These are phyloP conservation scores for Oreonectes daqikongensis DNA, from an alignment of 2,797 vertebrate species.

Conservation along the genomic window DNA sequence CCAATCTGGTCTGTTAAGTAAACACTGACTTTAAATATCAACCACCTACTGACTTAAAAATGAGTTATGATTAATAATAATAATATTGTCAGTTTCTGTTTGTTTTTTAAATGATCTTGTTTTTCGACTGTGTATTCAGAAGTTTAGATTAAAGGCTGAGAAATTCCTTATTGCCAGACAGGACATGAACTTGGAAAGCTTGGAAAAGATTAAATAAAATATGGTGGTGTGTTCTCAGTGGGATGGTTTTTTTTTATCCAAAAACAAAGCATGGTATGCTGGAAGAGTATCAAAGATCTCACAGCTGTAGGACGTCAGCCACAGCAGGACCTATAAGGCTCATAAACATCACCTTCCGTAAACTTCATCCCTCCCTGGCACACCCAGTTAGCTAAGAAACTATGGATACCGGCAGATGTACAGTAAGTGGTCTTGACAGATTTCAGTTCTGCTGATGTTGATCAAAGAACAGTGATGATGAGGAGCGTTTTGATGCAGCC, in stretches of 20 bases:
- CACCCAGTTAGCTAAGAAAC: constrained; percentile 9
- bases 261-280: constrained; percentile 39
- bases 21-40: background rate
- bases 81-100: background rate
- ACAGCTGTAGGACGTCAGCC: constrained; percentile 43
- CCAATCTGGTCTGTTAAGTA: background rate
- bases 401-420: constrained; percentile 12
- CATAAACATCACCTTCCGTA: constrained; percentile 51
- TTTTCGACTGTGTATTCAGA: background rate
- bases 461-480: constrained; percentile 7
- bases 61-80: background rate
- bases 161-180: constrained; percentile 15
- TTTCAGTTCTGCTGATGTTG: background rate
- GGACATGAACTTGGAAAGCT: constrained; percentile 23
- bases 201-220: constrained; percentile 22
- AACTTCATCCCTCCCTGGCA: constrained; percentile 25
- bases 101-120: background rate
- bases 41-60: background rate
- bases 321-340: constrained; percentile 41
- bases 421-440: background rate
- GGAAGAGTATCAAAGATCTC: constrained; percentile 45
- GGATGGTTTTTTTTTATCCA: constrained; percentile 33
- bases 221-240: constrained; percentile 7
- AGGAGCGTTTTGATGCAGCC: background rate
- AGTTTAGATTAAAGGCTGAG: constrained; percentile 14